Percentiles rank a stretch among this genome's conserved stretches.
Evolutionary conservation across 2,888 invertebrate genomes (phyloP).

Genomic region (Drosophila leonis): DNA sequence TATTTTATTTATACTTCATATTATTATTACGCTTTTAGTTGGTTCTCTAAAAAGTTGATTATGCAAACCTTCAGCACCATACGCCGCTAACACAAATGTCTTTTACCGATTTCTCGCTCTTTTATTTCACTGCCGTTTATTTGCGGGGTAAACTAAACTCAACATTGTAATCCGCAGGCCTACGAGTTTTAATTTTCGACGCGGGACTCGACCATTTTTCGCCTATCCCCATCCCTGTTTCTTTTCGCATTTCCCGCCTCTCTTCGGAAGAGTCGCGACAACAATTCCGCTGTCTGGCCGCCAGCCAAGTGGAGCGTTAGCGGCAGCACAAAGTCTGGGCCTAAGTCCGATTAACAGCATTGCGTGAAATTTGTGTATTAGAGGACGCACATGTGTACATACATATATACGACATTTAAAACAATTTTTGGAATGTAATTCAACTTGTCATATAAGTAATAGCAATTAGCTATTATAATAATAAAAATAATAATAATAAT

Average conservation of each 20-base stretch:
- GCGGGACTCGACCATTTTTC: slow-evolving; percentile 67
- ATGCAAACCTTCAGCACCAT: slow-evolving; percentile 41
- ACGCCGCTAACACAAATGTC: slow-evolving; percentile 53
- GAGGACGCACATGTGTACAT: slow-evolving; percentile 39
- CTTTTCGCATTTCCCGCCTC: slow-evolving; percentile 24
- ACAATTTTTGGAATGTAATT: slow-evolving; percentile 42
- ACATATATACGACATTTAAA: slow-evolving; percentile 32
- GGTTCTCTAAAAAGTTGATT: slow-evolving; percentile 14
- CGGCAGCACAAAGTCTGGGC: slow-evolving; percentile 71
- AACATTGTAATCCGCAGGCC: slow-evolving; percentile 69
- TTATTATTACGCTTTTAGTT: slow-evolving; percentile 51
- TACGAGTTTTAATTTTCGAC: slow-evolving; percentile 83
- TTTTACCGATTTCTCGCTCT: slow-evolving; percentile 56
- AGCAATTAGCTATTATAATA: slow-evolving; percentile 55
- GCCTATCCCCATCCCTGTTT: slow-evolving; percentile 29
- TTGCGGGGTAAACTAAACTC: slow-evolving; percentile 27
- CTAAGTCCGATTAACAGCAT: slow-evolving; percentile 53
- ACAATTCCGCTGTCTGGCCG: slow-evolving; percentile 42
- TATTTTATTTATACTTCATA: slow-evolving; percentile 25
- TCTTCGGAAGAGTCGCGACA: slow-evolving; percentile 31
- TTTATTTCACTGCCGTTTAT: slow-evolving; percentile 46
- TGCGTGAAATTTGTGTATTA: slow-evolving; percentile 73
- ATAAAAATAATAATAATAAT: background rate
- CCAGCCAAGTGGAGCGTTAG: slow-evolving; percentile 57
- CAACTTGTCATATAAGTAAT: slow-evolving; percentile 37